These are phyloP conservation scores for Zootermopsis nevadensis DNA, from an alignment of 2,888 invertebrate species.

Conservation along the genomic window DNA sequence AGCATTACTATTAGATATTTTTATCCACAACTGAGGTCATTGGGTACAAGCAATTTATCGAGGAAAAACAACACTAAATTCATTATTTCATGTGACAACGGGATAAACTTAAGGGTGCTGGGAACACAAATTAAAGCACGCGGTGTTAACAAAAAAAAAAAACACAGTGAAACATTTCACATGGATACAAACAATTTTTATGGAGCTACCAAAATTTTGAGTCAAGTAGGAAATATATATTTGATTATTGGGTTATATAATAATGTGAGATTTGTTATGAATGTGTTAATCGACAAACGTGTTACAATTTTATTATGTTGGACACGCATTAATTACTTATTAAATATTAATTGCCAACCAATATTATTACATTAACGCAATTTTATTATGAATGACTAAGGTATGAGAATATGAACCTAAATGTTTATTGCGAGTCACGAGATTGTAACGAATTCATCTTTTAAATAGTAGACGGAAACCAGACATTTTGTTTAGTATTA, in stretches of 20 bases:
- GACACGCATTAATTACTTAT: neutral
- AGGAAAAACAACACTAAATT: neutral
- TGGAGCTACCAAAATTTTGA: neutral
- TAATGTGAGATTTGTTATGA: too few species aligned
- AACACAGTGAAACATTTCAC: too few species aligned
- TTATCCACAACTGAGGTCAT: neutral
- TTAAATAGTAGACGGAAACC: neutral
- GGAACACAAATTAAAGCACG: neutral
- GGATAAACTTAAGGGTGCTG: neutral
- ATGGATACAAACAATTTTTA: neutral
- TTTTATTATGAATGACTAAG: neutral
- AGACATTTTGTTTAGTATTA: slow-evolving; percentile 5
- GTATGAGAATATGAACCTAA: neutral
- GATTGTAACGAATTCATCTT: neutral
- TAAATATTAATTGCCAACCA: neutral
- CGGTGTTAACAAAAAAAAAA: neutral
- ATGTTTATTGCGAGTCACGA: neutral
- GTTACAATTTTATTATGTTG: neutral
- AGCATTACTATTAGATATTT: neutral
- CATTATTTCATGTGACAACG: neutral
- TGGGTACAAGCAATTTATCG: neutral
- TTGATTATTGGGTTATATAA: neutral
- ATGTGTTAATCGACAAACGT: too few species aligned
- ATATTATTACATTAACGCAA: neutral
- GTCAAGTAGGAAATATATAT: neutral